These are phyloP conservation scores for Magallana nippona DNA, from an alignment of 2,888 invertebrate species.

Conservation along the genomic window DNA sequence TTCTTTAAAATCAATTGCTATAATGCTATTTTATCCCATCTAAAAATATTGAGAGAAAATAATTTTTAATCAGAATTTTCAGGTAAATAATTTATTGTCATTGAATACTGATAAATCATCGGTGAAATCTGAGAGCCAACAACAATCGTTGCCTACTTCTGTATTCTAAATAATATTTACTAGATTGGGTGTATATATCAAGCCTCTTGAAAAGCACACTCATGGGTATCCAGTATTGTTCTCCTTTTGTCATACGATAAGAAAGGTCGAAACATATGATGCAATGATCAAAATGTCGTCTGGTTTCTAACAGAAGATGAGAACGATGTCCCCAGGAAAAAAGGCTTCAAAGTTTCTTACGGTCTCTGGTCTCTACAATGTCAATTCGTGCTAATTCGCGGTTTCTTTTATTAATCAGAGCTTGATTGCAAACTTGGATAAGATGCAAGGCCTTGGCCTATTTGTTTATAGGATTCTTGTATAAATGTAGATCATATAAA, in stretches of 20 bases:
- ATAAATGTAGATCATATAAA: too few species aligned
- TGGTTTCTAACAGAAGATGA: background rate
- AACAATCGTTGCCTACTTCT: too few species aligned
- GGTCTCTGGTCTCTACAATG: background rate
- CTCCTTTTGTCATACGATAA: background rate
- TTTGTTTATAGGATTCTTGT: too few species aligned
- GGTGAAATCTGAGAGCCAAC: too few species aligned
- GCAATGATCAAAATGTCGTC: constrained; percentile 3
- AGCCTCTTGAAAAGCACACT: background rate
- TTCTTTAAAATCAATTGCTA: constrained; percentile 23
- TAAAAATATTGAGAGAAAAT: background rate
- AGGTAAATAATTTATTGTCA: constrained; percentile 4
- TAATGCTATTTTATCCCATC: constrained; percentile 7
- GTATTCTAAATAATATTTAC: too few species aligned
- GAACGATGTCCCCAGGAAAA: background rate
- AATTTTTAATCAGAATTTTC: background rate
- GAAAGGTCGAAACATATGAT: background rate
- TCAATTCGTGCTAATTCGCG: background rate
- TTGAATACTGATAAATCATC: background rate
- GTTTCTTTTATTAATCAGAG: background rate
- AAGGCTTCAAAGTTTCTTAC: background rate
- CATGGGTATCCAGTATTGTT: background rate
- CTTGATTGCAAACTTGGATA: constrained; percentile 13
- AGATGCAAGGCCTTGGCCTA: background rate
- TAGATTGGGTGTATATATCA: too few species aligned